phyloP scores from a whole-genome alignment of 2,888 invertebrate genomes.

The Uloborus plumipes region DNA sequence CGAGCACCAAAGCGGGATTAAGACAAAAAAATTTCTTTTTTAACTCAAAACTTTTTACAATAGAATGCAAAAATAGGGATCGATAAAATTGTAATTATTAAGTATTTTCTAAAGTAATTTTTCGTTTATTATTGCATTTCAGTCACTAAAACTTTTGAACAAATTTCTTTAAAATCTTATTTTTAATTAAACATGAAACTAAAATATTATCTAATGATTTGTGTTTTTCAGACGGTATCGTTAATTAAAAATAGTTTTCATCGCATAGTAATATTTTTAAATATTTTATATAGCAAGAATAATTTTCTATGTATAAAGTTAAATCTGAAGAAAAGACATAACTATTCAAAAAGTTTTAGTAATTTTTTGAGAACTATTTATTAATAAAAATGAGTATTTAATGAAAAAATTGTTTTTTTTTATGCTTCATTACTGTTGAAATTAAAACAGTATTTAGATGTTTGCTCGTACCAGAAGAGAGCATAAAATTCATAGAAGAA shows the following conservation, averaged over 20 bases:
- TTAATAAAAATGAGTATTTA: too few species aligned
- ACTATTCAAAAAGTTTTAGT: too few species aligned
- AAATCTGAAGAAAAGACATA: too few species aligned
- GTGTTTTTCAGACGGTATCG: slow-evolving; percentile 18
- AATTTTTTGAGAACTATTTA: too few species aligned
- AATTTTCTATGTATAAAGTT: too few species aligned
- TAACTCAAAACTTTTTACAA: slow-evolving; percentile 26
- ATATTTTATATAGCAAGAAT: too few species aligned
- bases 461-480: too few species aligned
- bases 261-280: neutral
- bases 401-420: too few species aligned
- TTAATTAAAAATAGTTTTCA: slow-evolving; percentile 49
- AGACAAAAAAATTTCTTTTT: slow-evolving; percentile 34
- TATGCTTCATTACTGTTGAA: too few species aligned
- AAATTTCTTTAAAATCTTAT: neutral
- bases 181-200: slow-evolving; percentile 45
- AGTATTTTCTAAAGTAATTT: slow-evolving; percentile 40
- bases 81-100: slow-evolving; percentile 57
- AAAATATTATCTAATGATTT: neutral
- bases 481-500: too few species aligned
- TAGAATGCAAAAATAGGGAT: slow-evolving; percentile 22
- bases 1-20: slow-evolving; percentile 53
- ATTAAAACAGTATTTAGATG: too few species aligned
- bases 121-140: slow-evolving; percentile 39
- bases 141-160: neutral